phyloP scores from a whole-genome alignment of 2,113 vertebrate species.

The Pluvianellus socialis region DNA sequence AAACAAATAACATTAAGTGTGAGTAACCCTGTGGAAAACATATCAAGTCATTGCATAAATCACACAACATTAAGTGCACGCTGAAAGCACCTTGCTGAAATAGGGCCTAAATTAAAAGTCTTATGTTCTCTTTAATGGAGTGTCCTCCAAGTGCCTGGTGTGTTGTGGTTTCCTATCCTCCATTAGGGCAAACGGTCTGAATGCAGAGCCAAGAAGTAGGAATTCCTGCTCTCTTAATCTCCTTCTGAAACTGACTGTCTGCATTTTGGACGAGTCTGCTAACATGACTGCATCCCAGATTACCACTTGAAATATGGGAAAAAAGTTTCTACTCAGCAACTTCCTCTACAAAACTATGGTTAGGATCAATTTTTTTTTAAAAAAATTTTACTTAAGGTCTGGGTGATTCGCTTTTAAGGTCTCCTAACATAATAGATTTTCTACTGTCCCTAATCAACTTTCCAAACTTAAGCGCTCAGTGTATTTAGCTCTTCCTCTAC shows the following conservation, averaged over 20 bases:
- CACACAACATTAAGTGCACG: background rate
- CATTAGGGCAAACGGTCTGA: background rate
- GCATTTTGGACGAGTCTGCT: background rate
- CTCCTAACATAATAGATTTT: background rate
- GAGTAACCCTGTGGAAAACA: slow-evolving; percentile 32
- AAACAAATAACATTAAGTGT: slow-evolving; percentile 26
- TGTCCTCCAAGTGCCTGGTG: slow-evolving; percentile 23
- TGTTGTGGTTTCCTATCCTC: slow-evolving; percentile 41
- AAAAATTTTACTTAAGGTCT: background rate
- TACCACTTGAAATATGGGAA: background rate
- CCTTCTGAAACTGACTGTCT: background rate
- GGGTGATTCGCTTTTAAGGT: background rate
- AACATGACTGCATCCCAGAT: background rate
- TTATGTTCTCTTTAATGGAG: background rate
- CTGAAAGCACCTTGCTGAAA: slow-evolving; percentile 53
- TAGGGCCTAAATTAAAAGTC: background rate
- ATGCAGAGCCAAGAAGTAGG: background rate
- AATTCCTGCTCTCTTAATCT: slow-evolving; percentile 32
- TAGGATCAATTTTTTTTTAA: background rate
- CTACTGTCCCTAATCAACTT: background rate
- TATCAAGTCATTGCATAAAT: slow-evolving; percentile 40
- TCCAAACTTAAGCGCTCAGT: background rate
- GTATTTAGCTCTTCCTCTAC: background rate
- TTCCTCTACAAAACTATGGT: background rate
- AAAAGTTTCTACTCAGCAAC: slow-evolving; percentile 26